These are phyloP conservation scores for Symphodus melops DNA, from an alignment of 2,113 vertebrate genomes.

Conservation along the genomic window DNA sequence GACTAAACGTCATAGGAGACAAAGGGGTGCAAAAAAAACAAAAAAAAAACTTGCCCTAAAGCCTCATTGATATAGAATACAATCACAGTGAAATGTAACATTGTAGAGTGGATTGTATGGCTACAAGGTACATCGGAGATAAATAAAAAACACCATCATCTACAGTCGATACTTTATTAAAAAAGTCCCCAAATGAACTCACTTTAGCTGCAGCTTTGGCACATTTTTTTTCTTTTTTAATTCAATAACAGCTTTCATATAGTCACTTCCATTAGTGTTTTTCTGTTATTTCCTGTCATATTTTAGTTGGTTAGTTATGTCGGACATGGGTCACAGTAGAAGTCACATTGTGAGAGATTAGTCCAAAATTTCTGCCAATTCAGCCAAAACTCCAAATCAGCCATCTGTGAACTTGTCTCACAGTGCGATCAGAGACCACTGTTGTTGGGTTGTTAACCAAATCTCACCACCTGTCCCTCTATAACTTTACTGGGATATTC, in stretches of 20 bases:
- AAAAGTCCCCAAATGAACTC: background rate
- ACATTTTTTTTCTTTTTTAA: background rate
- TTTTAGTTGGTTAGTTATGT: background rate
- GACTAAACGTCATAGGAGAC: no score
- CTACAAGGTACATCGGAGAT: no score
- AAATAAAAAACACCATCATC: no score
- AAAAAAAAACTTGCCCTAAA: no score
- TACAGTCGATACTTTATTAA: background rate
- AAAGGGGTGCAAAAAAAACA: no score
- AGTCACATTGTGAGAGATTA: background rate
- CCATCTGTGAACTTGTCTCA: slow-evolving; percentile 7
- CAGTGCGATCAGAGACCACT: background rate
- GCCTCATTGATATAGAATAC: no score
- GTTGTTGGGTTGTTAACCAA: background rate
- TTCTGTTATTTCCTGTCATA: background rate
- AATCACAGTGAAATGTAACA: no score
- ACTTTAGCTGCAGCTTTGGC: background rate
- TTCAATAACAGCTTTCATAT: background rate
- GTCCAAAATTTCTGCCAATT: background rate
- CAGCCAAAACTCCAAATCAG: background rate
- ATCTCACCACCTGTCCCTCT: slow-evolving; percentile 1
- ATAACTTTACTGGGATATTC: background rate
- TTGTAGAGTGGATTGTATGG: no score
- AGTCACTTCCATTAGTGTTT: background rate
- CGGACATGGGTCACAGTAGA: background rate